A percentile compares a stretch with the other conserved stretches of the same genome.
phyloP scores from a whole-genome alignment of 2,113 vertebrate genomes.

The Ariopsis seemanni region DNA sequence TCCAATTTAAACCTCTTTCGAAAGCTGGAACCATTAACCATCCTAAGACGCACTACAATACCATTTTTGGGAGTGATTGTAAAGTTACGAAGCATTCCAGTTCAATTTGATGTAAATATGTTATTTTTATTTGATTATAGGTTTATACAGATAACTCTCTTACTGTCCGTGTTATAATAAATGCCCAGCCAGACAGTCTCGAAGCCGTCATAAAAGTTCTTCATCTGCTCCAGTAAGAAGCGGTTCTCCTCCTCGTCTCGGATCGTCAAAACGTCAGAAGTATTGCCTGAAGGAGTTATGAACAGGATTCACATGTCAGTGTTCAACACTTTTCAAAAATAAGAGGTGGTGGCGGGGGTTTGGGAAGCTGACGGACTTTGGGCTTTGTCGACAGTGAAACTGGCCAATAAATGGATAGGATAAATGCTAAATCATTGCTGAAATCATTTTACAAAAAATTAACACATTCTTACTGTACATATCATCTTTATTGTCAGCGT shows the following conservation, averaged over 20 bases:
- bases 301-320: not conserved
- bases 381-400: no score
- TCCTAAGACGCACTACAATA: no score
- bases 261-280: conserved; percentile 84
- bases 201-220: conserved; percentile 72
- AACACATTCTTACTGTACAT: no score
- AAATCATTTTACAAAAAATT: no score
- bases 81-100: not conserved
- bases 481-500: no score
- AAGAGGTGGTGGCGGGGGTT: no score
- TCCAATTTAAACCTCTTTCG: not conserved
- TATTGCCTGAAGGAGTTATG: conserved; percentile 64
- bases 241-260: conserved; percentile 82
- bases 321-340: no score
- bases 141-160: not conserved
- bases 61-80: not conserved
- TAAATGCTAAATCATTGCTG: no score
- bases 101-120: not conserved
- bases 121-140: not conserved
- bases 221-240: conserved; percentile 84
- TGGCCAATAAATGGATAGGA: no score
- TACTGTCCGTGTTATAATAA: conserved; percentile 78
- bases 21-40: not conserved
- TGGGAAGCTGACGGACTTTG: no score
- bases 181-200: conserved; percentile 85